phyloP scores from a whole-genome alignment of 2,888 invertebrate genomes.

The Hirtodrosophila trivittata region DNA sequence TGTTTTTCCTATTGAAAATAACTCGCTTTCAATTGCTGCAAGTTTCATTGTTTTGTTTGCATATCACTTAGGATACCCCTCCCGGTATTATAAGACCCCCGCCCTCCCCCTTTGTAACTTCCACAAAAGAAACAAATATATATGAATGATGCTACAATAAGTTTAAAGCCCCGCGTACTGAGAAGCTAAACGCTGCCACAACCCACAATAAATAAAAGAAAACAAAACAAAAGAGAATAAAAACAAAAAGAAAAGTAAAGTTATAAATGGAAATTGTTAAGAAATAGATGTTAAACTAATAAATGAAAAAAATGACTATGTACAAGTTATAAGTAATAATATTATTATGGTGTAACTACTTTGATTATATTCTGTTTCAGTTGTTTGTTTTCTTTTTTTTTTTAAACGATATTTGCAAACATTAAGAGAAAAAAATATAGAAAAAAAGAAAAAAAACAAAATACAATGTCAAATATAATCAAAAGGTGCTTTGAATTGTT shows the following conservation, averaged over 20 bases:
- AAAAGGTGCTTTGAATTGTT: constrained; percentile 82
- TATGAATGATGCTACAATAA: constrained; percentile 30
- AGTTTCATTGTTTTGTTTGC: constrained; percentile 30
- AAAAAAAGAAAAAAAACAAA: constrained; percentile 37
- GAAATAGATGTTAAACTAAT: not conserved
- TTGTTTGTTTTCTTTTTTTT: constrained; percentile 24
- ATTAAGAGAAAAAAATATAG: constrained; percentile 30
- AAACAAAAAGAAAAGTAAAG: constrained; percentile 14
- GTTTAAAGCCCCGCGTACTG: constrained; percentile 56
- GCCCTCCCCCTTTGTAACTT: too few relatives aligned
- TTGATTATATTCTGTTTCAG: constrained; percentile 68
- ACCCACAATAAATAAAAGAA: constrained; percentile 25
- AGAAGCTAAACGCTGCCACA: constrained; percentile 80
- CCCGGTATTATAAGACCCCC: too few relatives aligned
- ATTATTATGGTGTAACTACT: constrained; percentile 36
- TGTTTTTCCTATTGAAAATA: constrained; percentile 34
- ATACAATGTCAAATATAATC: constrained; percentile 80
- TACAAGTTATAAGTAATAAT: constrained; percentile 4
- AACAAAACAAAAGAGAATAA: constrained; percentile 22
- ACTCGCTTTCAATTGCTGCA: constrained; percentile 54
- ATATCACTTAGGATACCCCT: too few relatives aligned
- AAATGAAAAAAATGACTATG: constrained; percentile 3
- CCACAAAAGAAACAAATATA: constrained; percentile 13
- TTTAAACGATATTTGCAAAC: constrained; percentile 47
- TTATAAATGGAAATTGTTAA: not conserved